Evolutionary conservation across 2,797 vertebrate species (phyloP), one percentile per base, ranked within the genome.

Genomic region (Tiaroga cobitis): DNA sequence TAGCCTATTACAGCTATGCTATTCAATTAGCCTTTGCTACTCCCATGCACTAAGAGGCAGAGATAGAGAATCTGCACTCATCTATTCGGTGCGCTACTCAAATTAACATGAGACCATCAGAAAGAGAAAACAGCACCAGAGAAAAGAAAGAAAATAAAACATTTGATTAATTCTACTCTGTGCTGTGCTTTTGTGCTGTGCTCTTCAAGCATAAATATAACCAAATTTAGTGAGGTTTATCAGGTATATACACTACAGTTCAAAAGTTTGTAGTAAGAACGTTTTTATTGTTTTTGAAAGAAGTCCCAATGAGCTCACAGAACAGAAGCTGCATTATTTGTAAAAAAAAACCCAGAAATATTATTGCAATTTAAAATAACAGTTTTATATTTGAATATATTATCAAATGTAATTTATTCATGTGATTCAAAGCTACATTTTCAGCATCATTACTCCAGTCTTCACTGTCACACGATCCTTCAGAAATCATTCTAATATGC

Each of bases 21-120:
- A 93, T 93, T 90, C 89, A 92, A 94, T 95, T 94, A 94, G 86
- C 88, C 91, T 90, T 85, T 89, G 90, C 70, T 91, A 90, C 87
- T 90, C 59, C 78, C 88, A 88, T 70, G 84, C 85, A 91, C 84
- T 81, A 88, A 72, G 78, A 88, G 85, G 77, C 65, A 89, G 43
- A 86, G 78, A 87, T 77, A 70, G 74, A 85, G 87, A 81, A 82
- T 51, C n/a, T 72, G 46, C 29, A 56, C 26, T 85, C 83, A 80
- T 63, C 67, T 72, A 63, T 15, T 39, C 5, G 3, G 32, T 37
- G n/a, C 9, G 51, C 80, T 32, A 15, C 56, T 80, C 63, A 51
- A 54, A 80, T 82, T 73, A 78, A 59, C 82, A 80, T 65, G 16
- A 15, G 61, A 54, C 76, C 78, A 68, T 59, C 49, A 65, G 63